Percentiles rank a stretch among this genome's conserved stretches.
These are phyloP conservation scores for Antheraea mylitta DNA, from an alignment of 1,140 invertebrate species.

Conservation along the genomic window DNA sequence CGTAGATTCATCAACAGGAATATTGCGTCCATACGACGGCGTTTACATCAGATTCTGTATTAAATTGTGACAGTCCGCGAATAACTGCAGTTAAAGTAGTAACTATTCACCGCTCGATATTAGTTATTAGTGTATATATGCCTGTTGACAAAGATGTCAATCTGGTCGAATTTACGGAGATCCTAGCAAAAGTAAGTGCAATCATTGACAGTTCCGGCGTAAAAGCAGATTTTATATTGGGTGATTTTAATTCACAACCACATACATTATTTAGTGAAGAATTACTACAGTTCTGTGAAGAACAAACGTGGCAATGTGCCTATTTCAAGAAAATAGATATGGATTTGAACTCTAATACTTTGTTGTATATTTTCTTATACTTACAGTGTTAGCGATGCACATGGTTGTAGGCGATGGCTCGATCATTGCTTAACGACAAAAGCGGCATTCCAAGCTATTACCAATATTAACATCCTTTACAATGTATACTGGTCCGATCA, in stretches of 20 bases:
- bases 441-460: slow-evolving; percentile 13
- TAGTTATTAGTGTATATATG: slow-evolving; percentile 37
- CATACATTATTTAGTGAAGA: slow-evolving; percentile 24
- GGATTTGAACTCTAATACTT: slow-evolving; percentile 21
- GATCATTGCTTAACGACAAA: slow-evolving; percentile 26
- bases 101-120: slow-evolving; percentile 17
- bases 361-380: too few relatives aligned
- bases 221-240: slow-evolving; percentile 23
- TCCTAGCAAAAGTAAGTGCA: slow-evolving; percentile 27
- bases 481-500: slow-evolving; percentile 33
- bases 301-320: slow-evolving; percentile 23
- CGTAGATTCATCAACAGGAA: slow-evolving; percentile 1
- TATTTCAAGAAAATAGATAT: slow-evolving; percentile 23
- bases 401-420: slow-evolving; percentile 25
- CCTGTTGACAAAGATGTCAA: slow-evolving; percentile 21
- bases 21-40: slow-evolving; percentile 12
- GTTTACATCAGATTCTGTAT: slow-evolving; percentile 25
- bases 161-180: slow-evolving; percentile 28
- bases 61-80: slow-evolving; percentile 26
- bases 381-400: slow-evolving; percentile 30
- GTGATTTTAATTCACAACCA: slow-evolving; percentile 31
- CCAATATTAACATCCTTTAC: slow-evolving; percentile 19
- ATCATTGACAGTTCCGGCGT: slow-evolving; percentile 21
- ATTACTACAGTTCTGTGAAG: slow-evolving; percentile 22
- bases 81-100: slow-evolving; percentile 26